These are phyloP conservation scores for Coryphaenoides rupestris DNA, from an alignment of 2,113 vertebrate genomes.

Conservation along the genomic window DNA sequence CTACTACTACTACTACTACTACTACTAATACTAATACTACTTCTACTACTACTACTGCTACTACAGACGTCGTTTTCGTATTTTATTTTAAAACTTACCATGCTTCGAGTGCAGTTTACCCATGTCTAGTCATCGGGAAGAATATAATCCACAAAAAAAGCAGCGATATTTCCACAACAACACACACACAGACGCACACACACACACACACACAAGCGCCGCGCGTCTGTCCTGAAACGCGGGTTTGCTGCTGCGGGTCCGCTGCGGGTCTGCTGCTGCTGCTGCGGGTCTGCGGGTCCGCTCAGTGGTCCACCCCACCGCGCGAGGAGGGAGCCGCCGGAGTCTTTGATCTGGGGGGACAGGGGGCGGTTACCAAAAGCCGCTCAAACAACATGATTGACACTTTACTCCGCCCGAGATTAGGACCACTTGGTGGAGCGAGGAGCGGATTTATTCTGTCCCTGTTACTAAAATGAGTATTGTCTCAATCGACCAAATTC, in stretches of 20 bases:
- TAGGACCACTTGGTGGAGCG: too few species aligned
- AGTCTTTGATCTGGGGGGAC: conserved; percentile 55
- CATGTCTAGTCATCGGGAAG: conserved; percentile 87
- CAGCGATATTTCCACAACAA: conserved; percentile 43
- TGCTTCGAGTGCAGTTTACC: conserved; percentile 99
- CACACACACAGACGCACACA: conserved; percentile 27
- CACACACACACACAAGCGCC: too few species aligned
- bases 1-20: too few species aligned
- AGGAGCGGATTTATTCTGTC: too few species aligned
- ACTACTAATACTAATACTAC: too few species aligned
- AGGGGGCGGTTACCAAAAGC: conserved; percentile 73
- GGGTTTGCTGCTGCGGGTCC: too few species aligned
- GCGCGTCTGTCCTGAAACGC: too few species aligned
- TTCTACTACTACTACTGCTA: conserved; percentile 8
- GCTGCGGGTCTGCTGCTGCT: too few species aligned
- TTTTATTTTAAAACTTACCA: conserved; percentile 76
- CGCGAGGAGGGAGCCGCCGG: conserved; percentile 33
- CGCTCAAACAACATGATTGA: conserved; percentile 75
- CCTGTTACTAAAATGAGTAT: too few species aligned
- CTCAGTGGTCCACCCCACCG: conserved; percentile 49
- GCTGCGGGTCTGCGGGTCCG: too few species aligned
- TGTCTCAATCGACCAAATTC: too few species aligned
- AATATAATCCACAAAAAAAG: conserved; percentile 74
- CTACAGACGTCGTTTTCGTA: conserved; percentile 30
- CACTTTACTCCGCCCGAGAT: conserved; percentile 69